phyloP scores from a whole-genome alignment of 2,113 vertebrate genomes.

The Onychorhynchus coronatus region DNA sequence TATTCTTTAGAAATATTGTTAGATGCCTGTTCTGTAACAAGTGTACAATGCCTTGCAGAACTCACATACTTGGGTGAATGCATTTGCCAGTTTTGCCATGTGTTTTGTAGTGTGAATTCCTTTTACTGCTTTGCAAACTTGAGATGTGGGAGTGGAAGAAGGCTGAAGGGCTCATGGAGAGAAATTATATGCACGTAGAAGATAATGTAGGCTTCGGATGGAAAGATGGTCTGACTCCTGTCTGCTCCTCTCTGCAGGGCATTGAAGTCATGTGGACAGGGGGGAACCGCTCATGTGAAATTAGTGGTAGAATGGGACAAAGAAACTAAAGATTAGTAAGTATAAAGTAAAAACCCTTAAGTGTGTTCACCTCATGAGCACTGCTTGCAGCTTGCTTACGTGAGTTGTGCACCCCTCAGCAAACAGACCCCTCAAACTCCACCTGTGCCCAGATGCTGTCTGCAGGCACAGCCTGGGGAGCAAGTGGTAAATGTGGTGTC shows the following conservation, averaged over 20 bases:
- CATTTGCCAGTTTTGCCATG: background rate
- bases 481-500: background rate
- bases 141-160: background rate
- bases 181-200: background rate
- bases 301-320: constrained; percentile 98
- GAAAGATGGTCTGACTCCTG: background rate
- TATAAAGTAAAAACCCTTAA: constrained; percentile 1
- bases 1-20: background rate
- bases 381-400: background rate
- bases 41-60: background rate
- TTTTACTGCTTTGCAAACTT: background rate
- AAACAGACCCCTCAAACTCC: background rate
- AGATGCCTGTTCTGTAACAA: background rate
- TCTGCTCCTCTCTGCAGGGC: constrained; percentile 72
- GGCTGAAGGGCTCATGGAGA: background rate
- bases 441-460: background rate
- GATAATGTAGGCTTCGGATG: background rate
- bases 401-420: background rate
- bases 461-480: background rate
- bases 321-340: constrained; percentile 98
- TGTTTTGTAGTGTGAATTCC: background rate
- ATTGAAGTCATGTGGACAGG: constrained; percentile 93
- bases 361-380: background rate
- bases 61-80: background rate
- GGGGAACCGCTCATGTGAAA: constrained; percentile 94